Conservation (phyloP, 1,140 invertebrate genomes). For the Formica exsecta region DNA sequence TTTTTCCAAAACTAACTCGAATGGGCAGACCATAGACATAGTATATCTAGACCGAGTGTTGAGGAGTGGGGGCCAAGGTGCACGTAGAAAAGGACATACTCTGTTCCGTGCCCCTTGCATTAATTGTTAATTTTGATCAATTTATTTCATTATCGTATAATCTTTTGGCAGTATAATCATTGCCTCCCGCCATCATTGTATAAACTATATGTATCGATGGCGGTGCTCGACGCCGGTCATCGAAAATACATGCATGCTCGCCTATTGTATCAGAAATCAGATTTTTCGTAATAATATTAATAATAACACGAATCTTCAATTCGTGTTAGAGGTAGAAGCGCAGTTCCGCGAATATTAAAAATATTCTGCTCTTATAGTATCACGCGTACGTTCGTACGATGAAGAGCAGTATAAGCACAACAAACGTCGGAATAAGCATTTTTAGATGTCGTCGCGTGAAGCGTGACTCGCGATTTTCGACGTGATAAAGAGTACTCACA, state of each 20-base stretch:
- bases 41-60: too few relatives aligned
- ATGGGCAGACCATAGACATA: too few relatives aligned
- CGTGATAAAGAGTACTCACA: conserved; percentile 75
- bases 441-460: neutral
- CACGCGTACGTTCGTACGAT: too few relatives aligned
- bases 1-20: too few relatives aligned
- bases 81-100: too few relatives aligned
- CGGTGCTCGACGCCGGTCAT: neutral
- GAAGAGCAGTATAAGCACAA: neutral
- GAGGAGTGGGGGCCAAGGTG: too few relatives aligned
- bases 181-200: neutral
- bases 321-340: too few relatives aligned
- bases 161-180: neutral
- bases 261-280: neutral
- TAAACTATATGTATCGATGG: neutral
- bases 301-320: too few relatives aligned
- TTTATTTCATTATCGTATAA: neutral
- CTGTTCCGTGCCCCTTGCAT: too few relatives aligned
- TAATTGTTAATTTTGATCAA: neutral
- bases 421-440: too few relatives aligned
- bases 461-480: neutral
- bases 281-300: neutral
- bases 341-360: too few relatives aligned
- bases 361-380: too few relatives aligned
- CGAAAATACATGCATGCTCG: neutral